Evolutionary conservation across 2,888 invertebrate genomes (phyloP).

Genomic region (Crioceris asparagi): DNA sequence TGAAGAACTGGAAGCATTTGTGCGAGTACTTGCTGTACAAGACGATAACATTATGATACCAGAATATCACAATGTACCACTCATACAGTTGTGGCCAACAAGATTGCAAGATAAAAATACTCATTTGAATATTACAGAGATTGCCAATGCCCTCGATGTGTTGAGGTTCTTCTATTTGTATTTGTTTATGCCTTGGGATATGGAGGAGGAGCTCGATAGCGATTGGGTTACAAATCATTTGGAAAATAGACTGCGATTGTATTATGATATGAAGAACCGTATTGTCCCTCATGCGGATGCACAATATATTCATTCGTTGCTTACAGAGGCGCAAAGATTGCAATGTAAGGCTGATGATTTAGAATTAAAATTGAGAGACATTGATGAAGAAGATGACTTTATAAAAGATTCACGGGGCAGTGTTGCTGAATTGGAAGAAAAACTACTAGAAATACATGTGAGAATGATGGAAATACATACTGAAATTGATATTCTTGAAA

Average conservation of each 20-base stretch:
- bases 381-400: conserved; percentile 23
- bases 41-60: conserved; percentile 52
- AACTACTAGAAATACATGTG: conserved; percentile 45
- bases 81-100: conserved; percentile 55
- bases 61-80: conserved; percentile 47
- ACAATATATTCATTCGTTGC: conserved; percentile 42
- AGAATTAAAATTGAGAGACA: conserved; percentile 35
- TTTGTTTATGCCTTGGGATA: conserved; percentile 62
- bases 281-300: conserved; percentile 41
- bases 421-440: too few species aligned
- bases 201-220: conserved; percentile 48
- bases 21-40: conserved; percentile 52
- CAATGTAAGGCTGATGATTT: conserved; percentile 39
- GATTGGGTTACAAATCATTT: conserved; percentile 48
- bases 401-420: too few species aligned
- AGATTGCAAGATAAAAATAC: conserved; percentile 46
- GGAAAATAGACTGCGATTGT: conserved; percentile 35
- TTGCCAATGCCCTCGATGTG: conserved; percentile 54
- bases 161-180: conserved; percentile 55
- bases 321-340: conserved; percentile 45
- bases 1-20: conserved; percentile 43
- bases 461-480: conserved; percentile 46
- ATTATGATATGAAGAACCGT: conserved; percentile 47
- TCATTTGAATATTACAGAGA: conserved; percentile 46
- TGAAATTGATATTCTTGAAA: conserved; percentile 47